A percentile compares a stretch with the other conserved stretches of the same genome.
Conservation (phyloP, 2,888 invertebrate genomes). For the Allygus modestus region DNA sequence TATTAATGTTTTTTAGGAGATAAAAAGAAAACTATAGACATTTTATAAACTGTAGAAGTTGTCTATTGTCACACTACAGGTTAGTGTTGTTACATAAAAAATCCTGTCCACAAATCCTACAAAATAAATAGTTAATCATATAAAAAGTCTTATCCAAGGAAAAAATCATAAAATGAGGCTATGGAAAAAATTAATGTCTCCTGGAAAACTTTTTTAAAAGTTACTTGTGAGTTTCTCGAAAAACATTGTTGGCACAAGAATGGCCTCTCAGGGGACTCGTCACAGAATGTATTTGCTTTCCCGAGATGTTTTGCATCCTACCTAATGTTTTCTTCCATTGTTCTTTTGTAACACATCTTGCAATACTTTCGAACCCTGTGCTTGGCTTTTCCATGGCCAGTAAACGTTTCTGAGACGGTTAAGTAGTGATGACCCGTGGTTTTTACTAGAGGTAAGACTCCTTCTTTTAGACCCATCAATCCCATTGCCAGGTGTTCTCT, state of each 20-base stretch:
- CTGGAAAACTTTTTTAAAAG: neutral
- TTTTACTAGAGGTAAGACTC: neutral
- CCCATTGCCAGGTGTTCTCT: neutral
- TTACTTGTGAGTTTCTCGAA: slow-evolving; percentile 21
- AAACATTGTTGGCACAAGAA: neutral
- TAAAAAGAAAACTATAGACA: neutral
- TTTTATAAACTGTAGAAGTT: neutral
- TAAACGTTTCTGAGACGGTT: neutral
- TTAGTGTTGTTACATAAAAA: neutral
- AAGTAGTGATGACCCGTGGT: neutral
- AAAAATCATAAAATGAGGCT: neutral
- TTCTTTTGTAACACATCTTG: neutral
- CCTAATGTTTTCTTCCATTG: neutral
- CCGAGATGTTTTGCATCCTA: neutral
- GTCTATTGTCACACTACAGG: neutral
- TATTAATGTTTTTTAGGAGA: neutral
- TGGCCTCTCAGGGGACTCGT: neutral
- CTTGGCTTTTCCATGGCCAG: slow-evolving; percentile 7
- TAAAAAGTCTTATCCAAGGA: neutral
- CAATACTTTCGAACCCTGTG: neutral
- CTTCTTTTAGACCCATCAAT: neutral
- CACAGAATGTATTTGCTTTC: slow-evolving; percentile 6
- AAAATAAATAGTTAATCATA: neutral
- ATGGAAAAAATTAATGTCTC: neutral
- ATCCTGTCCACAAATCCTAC: neutral